Base-by-base conservation (phyloP, 2,113 vertebrate genomes). In the Ciconia stormi region DNA sequence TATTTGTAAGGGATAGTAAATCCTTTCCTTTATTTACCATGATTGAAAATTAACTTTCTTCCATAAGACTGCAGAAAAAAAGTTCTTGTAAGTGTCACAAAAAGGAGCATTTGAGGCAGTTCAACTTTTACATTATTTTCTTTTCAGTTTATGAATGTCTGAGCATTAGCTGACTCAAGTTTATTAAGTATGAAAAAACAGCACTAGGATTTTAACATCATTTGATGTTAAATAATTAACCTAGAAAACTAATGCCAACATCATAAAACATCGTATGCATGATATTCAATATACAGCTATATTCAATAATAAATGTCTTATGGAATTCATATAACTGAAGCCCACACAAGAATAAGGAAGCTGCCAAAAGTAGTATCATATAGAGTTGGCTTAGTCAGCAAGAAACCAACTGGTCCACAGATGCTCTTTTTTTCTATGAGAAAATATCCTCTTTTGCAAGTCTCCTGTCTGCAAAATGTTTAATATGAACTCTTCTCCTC, bases 351-450 rank as follows among this genome's bases (percentile, higher is more conserved):
- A 93, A 79, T 46, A 92, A 88, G 17, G 58, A 94, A 91, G 72
- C 69, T 95, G 95, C 91, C 89, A 95, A 94, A 96, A 92, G 58
- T 69, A 67, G 53, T 65, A 84, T 81, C 72, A 70, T 69, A 92
- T 52, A 67, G 66, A 95, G 71, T 86, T 93, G 86, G 89, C 63
- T 91, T 93, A 86, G 40, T 95, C 92, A 95, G 87, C 94, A 94
- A 97, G 78, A 95, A 95, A 94, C 58, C 82, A 96, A 96, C 91
- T 93, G 84, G 91, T 96, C 87, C 82, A 93, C 92, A 97, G 95
- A 96, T 96, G 94, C 87, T 94, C 86, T 92, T 88, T 96, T 93
- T 95, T 87, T 25, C 85, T 91, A 21, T 58, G 55, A 93, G 69
- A 94, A 92, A 90, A 93, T 67, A 94, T 70, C 47, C 78, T 85